Conservation (phyloP, 2,797 vertebrate genomes). For the Fistularia commersonii region DNA sequence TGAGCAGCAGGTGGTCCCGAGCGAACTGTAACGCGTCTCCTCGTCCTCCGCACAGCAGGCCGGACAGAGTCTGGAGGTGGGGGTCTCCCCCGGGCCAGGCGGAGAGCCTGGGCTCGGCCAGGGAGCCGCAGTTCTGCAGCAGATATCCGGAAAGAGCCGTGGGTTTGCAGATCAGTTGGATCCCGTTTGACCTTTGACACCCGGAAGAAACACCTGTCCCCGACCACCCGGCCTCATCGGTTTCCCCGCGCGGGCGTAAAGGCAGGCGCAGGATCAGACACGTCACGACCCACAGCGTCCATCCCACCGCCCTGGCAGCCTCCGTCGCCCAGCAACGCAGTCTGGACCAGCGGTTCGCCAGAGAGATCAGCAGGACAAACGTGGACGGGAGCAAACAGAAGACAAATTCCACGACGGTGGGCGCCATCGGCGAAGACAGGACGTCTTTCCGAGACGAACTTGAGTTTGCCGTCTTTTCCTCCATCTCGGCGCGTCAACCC, state of each 20-base stretch:
- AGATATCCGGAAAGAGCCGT: constrained; percentile 81
- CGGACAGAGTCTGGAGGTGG: constrained; percentile 76
- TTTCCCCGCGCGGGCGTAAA: not conserved
- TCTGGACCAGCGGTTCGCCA: constrained; percentile 25
- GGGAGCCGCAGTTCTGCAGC: constrained; percentile 63
- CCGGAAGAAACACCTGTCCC: constrained; percentile 5
- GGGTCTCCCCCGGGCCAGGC: constrained; percentile 74
- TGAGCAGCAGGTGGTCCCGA: constrained; percentile 80
- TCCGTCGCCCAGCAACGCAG: constrained; percentile 1
- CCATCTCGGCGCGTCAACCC: not conserved
- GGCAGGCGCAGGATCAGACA: constrained; percentile 56
- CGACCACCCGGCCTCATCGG: constrained; percentile 4
- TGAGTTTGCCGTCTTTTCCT: not conserved
- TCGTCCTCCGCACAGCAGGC: constrained; percentile 64
- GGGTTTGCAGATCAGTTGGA: constrained; percentile 78
- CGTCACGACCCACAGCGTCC: constrained; percentile 45
- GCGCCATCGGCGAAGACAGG: constrained; percentile 23
- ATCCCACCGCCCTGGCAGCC: constrained; percentile 20
- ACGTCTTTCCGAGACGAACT: too few species aligned
- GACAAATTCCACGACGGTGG: constrained; percentile 32
- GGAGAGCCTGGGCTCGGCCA: constrained; percentile 41
- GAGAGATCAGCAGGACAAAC: constrained; percentile 40
- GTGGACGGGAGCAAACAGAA: constrained; percentile 51
- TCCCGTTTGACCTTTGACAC: constrained; percentile 31
- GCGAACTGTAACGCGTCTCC: constrained; percentile 52